Evolutionary conservation across 2,888 invertebrate species (phyloP).

Genomic region (Andrena bicolor): DNA sequence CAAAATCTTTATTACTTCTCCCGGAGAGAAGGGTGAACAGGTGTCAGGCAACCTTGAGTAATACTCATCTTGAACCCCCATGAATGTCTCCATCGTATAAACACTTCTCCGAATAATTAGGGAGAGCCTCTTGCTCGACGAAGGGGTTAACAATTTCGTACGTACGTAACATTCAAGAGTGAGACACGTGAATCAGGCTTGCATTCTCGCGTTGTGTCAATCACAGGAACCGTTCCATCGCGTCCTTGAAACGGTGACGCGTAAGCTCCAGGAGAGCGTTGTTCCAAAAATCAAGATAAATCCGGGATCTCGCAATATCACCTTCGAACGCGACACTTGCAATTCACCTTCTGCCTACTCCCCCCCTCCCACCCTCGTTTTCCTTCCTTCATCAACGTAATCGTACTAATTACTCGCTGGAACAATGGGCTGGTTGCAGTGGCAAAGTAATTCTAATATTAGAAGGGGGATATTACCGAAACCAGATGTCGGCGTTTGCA

Average conservation of each 20-base stretch:
- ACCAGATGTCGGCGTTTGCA: slow-evolving; percentile 52
- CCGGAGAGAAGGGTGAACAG: too few species aligned
- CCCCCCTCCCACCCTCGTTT: neutral
- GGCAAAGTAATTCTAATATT: slow-evolving; percentile 48
- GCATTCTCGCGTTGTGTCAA: neutral
- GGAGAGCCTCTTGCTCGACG: too few species aligned
- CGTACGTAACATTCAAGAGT: neutral
- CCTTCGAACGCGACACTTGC: slow-evolving; percentile 33
- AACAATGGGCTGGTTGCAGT: slow-evolving; percentile 44
- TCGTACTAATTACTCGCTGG: slow-evolving; percentile 52
- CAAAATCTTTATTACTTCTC: too few species aligned
- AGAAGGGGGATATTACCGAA: slow-evolving; percentile 54
- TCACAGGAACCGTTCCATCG: slow-evolving; percentile 27
- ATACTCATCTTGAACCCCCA: too few species aligned
- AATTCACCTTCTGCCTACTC: neutral
- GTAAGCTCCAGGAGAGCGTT: slow-evolving; percentile 15
- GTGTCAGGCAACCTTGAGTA: too few species aligned
- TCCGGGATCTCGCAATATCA: slow-evolving; percentile 33
- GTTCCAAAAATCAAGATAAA: slow-evolving; percentile 51
- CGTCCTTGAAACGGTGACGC: slow-evolving; percentile 44
- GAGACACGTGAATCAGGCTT: slow-evolving; percentile 6
- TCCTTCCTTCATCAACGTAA: slow-evolving; percentile 46
- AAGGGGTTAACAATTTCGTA: neutral
- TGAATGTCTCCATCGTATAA: too few species aligned
- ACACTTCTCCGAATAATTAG: too few species aligned